Evolutionary conservation across 2,797 vertebrate species (phyloP), one percentile per base, ranked within the genome.

Genomic region (Botia almorhae): DNA sequence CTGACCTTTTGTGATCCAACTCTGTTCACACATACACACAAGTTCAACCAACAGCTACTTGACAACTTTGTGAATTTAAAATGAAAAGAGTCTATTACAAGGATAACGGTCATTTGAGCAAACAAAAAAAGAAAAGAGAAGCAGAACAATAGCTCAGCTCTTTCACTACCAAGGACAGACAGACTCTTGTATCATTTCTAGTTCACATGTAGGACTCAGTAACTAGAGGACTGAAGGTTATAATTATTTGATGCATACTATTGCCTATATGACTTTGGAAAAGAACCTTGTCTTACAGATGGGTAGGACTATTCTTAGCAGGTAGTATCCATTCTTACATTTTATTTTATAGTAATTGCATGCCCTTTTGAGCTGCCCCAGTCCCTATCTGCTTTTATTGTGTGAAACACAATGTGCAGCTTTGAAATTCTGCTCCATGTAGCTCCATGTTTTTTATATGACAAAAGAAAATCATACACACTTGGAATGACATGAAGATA

Each of bases 1-100:
- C 74, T 89, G 91, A 74, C 93, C 94, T 72, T 75, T 87, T 83
- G 77, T 91, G 84, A 96, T 94, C 93, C 93, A 96, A 55, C 69
- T 84, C 92, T 95, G 73, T 43, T 19, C 11, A 77, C 14, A 74
- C 21, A 69, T 3, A 51, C 16, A 70, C 39, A 78, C 48, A 55
- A 69, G 19, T 23, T 26, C 11, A 46, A 21, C 21, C 7, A 43
- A 64, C 16, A 64, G 19, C 43, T 36, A 33, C 16, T 64, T 64
- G 14, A 46, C 43, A 64, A 17, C 29, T 29, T 61, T 29, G 21
- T 60, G 19, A n/a, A 64, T 78, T 70, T 4, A 36, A 78, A 21
- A 39, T n/a, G 3, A 26, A 61, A 21, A 29, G 1, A 39, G 12
- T 56, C 3, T 21, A 23, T 23, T 13, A 23, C 56, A 58, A 19